A percentile compares a stretch with the other conserved stretches of the same genome.
Evolutionary conservation across 2,888 invertebrate genomes (phyloP).

Genomic region (Epirrita christyi): DNA sequence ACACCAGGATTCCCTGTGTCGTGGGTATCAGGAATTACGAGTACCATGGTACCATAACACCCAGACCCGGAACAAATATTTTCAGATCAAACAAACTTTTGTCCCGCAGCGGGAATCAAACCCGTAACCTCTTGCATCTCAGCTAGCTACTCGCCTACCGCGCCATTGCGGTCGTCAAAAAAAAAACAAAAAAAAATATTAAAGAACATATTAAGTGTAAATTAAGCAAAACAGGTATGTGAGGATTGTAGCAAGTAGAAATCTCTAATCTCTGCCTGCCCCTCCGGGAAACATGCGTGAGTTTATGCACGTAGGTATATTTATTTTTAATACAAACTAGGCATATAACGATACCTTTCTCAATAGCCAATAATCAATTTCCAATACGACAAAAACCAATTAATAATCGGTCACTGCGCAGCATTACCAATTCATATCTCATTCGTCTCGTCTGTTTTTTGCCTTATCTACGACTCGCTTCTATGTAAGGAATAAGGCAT

Average conservation of each 20-base stretch:
- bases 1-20: too few relatives aligned
- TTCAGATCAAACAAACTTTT: too few relatives aligned
- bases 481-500: constrained; percentile 55
- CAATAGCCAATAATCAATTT: constrained; percentile 11
- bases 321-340: constrained; percentile 1
- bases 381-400: constrained; percentile 17
- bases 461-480: constrained; percentile 33
- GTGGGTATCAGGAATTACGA: too few relatives aligned
- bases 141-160: too few relatives aligned
- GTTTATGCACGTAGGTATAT: not conserved
- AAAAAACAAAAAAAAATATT: too few relatives aligned
- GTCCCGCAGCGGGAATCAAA: too few relatives aligned
- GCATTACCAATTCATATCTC: constrained; percentile 20
- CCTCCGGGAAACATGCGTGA: not conserved
- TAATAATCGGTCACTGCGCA: constrained; percentile 7
- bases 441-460: constrained; percentile 31
- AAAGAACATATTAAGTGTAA: not conserved
- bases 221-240: not conserved
- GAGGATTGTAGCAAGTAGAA: not conserved
- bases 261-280: too few relatives aligned
- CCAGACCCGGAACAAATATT: too few relatives aligned
- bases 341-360: not conserved
- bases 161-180: too few relatives aligned
- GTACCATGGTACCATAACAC: too few relatives aligned
- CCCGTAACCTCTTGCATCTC: too few relatives aligned